Evolutionary conservation across 23 tunicate species (phyloP), one percentile per base, ranked within the genome.

Genomic region (Ciona savignyi): DNA sequence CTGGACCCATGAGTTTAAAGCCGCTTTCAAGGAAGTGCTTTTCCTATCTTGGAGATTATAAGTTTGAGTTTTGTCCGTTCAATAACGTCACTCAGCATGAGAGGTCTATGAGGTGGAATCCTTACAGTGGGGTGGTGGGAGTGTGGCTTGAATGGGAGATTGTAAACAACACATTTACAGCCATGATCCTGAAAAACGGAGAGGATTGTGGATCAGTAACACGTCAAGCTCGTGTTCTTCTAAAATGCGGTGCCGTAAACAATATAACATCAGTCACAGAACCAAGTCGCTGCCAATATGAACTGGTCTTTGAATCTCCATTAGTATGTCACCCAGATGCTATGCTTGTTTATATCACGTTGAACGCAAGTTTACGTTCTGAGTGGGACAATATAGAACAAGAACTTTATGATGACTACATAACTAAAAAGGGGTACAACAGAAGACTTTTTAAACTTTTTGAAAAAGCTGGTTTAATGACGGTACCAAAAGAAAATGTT

Each of bases 81-180:
- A 27, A 77, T 42, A 88, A 88, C 63, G 80, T 73, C 6, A 88
- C 96, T 1, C 96, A 88, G 66, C 87, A 82, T 74, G 96, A 88
- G 73, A 72, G 77, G 11, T 70, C 87, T 1, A 60, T 74, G 72
- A 68, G 87, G 28, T 88, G 96, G 87, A 82, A 82, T 67, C 87
- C 96, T 11, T 88, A 82, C 73, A 88, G 96, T 77, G 96, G 96
- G 2, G 81, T 88, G 60, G 34, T 88, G 3, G 96, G 96, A 2
- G 51, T 82, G 22, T 88, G 96, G 96, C 82, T 67, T 24, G 96
- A 82, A 22, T 88, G 96, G 96, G 62, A 88, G 1, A 77, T 88
- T 0, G 72, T 25, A 0, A 88, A 88, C 56, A 63, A 88, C 66
- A 77, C 83, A 2, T 82, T 88, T 68, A 21, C 33, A 26, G 49